Conservation (phyloP, 2,888 invertebrate genomes). For the Nymphalis c-album region DNA sequence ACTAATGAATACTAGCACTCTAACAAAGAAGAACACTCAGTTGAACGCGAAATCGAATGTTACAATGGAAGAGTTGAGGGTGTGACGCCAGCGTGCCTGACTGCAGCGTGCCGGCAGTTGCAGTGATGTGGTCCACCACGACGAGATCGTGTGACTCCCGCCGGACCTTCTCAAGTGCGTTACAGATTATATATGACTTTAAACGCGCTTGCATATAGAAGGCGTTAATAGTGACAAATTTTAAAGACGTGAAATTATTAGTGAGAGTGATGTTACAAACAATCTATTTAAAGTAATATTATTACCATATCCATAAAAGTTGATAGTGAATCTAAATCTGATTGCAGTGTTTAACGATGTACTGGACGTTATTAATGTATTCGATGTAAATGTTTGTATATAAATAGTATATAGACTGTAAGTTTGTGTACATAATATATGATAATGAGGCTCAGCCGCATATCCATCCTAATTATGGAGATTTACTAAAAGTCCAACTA, state of each 20-base stretch:
- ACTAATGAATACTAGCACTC: slow-evolving; percentile 87
- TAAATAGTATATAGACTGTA: slow-evolving; percentile 40
- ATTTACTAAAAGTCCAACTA: slow-evolving; percentile 12
- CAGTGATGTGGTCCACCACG: slow-evolving; percentile 76
- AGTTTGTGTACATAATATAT: slow-evolving; percentile 48
- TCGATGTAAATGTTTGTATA: slow-evolving; percentile 65
- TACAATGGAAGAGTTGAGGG: slow-evolving; percentile 90
- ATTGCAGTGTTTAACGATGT: slow-evolving; percentile 36
- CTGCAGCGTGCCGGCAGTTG: slow-evolving; percentile 80
- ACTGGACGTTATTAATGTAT: slow-evolving; percentile 46
- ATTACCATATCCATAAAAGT: slow-evolving; percentile 41
- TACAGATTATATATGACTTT: slow-evolving; percentile 67
- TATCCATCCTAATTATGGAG: slow-evolving; percentile 67
- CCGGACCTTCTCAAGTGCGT: slow-evolving; percentile 79
- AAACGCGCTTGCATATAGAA: slow-evolving; percentile 37
- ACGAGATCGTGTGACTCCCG: slow-evolving; percentile 79
- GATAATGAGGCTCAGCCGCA: slow-evolving; percentile 67
- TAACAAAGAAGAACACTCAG: slow-evolving; percentile 88
- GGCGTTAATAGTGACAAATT: slow-evolving; percentile 41
- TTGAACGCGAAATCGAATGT: slow-evolving; percentile 82
- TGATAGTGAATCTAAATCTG: slow-evolving; percentile 33
- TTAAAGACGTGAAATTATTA: slow-evolving; percentile 26
- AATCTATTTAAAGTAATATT: slow-evolving; percentile 28
- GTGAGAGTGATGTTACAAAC: slow-evolving; percentile 25
- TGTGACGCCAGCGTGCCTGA: slow-evolving; percentile 87